A percentile compares a stretch with the other conserved stretches of the same genome.
These are phyloP conservation scores for Anoplopoma fimbria DNA, from an alignment of 2,113 vertebrate species.

Conservation along the genomic window DNA sequence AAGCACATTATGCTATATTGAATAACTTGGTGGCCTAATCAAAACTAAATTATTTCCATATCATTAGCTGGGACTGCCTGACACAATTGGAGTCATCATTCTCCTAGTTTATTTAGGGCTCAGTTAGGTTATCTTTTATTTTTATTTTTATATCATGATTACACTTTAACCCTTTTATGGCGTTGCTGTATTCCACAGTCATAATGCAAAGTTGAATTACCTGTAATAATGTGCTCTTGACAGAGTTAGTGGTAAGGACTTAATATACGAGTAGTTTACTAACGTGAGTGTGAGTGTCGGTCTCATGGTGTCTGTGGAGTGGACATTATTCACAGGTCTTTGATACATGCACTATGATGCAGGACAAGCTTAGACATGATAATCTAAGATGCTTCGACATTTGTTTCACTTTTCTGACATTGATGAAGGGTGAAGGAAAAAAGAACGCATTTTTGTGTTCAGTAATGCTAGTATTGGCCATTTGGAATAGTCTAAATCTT, in stretches of 20 bases:
- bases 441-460: not conserved
- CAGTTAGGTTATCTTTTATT: slow-evolving; percentile 26
- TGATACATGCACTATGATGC: no score
- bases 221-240: not conserved
- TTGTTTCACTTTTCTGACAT: not conserved
- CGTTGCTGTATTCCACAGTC: not conserved
- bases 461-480: not conserved
- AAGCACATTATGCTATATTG: slow-evolving; percentile 68
- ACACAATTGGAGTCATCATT: slow-evolving; percentile 45
- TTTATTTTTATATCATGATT: not conserved
- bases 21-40: slow-evolving; percentile 68
- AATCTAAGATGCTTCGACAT: not conserved
- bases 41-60: slow-evolving; percentile 78
- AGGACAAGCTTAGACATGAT: no score
- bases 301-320: not conserved
- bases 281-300: not conserved
- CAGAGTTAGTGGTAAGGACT: not conserved
- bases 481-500: not conserved
- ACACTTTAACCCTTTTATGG: not conserved
- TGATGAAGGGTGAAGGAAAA: not conserved
- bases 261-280: not conserved
- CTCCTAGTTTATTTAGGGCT: slow-evolving; percentile 44
- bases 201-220: not conserved
- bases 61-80: slow-evolving; percentile 57
- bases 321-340: not conserved